Conservation (phyloP, 2,797 vertebrate species). For the Urosaurus nigricauda region DNA sequence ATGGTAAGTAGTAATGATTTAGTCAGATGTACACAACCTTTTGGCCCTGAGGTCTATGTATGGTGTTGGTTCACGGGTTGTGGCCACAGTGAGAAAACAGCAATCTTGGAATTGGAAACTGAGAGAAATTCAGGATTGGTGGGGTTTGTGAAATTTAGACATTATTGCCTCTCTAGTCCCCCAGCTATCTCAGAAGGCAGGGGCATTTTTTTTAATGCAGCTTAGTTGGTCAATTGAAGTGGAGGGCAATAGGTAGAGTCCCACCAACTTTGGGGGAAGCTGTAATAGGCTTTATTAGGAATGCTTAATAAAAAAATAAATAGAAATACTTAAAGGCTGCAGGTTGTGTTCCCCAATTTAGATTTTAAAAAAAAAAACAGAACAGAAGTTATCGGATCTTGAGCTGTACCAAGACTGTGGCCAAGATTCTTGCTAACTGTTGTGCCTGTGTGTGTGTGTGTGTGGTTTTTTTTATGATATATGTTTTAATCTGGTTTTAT, state of each 20-base stretch:
- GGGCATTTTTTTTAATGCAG: not conserved
- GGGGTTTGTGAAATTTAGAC: too few relatives aligned
- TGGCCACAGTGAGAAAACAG: not conserved
- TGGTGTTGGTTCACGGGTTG: not conserved
- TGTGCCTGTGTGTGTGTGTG: too few relatives aligned
- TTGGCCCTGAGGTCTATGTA: not conserved
- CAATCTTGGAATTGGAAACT: not conserved
- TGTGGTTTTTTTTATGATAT: too few relatives aligned
- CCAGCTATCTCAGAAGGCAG: not conserved
- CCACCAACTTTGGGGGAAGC: too few relatives aligned
- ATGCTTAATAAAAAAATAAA: too few relatives aligned
- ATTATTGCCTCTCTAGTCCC: not conserved
- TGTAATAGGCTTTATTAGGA: too few relatives aligned
- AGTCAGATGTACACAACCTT: too few relatives aligned
- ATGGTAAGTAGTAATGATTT: constrained; percentile 82
- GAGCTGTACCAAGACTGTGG: too few relatives aligned
- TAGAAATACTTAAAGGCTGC: too few relatives aligned
- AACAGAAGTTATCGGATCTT: not conserved
- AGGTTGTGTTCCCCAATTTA: not conserved
- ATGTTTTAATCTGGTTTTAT: too few relatives aligned
- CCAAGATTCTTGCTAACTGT: too few relatives aligned
- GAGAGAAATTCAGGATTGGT: too few relatives aligned
- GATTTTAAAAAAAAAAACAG: constrained; percentile 19
- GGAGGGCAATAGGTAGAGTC: not conserved
- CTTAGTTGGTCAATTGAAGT: not conserved